Base-by-base conservation (phyloP, 2,113 vertebrate genomes). In the Calidris pygmaea region DNA sequence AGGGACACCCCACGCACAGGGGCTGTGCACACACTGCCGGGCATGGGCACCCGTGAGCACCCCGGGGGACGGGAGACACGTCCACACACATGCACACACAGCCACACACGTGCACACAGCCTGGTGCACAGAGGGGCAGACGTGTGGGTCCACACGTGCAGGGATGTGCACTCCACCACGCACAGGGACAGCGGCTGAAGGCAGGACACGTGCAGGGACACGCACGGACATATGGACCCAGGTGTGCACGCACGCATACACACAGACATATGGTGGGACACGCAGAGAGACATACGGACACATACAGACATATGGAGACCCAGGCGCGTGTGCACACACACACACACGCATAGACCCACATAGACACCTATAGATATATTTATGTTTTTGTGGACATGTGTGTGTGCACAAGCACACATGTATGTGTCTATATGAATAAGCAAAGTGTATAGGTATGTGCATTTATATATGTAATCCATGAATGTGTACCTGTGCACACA, bases 111-210 rank as follows among this genome's bases (percentile, higher is more conserved):
- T 55, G 29, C 53, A 56, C 53, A 56, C 30, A 45, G 10, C 71
- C 37, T 3, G 0, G 9, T 4, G 27, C 62, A 1, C 6, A 1
- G 47, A 30, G 58, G 3, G 5, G 17, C 14, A 9, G 29, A 43
- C 26, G 9, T 0, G 1, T 4, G 35, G 27, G 6, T 5, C 27
- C 29, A 1, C 1, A 34, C 3, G 3, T 3, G 4, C 23, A 10
- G 63, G 43, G 43, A 1, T 3, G 43, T 2, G 7, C 12, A 45
- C 12, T 9, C 24, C 30, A 13, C 63, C 18, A 0, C 5, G 34
- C 65, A 13, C 6, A 3, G 4, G 3, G 21, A 34, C 23, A 11
- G 84, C 26, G 5, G 34, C 20, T 63, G 60, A 39, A 27, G 26
- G 16, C 35, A 63, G 35, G 35, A 39, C 35, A 63, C 7, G 5